Evolutionary conservation across 1,140 invertebrate species (phyloP).

Genomic region (Brachionus sp.): DNA sequence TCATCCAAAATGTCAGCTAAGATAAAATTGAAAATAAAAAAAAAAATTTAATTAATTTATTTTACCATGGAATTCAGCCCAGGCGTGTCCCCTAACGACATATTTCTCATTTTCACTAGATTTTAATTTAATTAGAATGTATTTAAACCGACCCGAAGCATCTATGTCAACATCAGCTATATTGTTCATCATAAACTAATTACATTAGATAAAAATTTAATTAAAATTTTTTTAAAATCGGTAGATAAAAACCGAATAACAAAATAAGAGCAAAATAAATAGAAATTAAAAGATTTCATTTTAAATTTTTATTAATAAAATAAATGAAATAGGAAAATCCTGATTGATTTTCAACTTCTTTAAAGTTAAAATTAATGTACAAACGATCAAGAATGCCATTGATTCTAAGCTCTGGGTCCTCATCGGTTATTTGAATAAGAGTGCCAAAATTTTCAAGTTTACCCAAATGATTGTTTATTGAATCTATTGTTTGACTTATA

Average conservation of each 20-base stretch:
- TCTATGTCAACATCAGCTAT: constrained; percentile 25
- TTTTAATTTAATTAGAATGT: constrained; percentile 46
- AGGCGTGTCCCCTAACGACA: constrained; percentile 72
- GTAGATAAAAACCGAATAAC: background rate
- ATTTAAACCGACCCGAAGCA: constrained; percentile 13
- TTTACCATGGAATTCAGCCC: constrained; percentile 70
- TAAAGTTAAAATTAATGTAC: constrained; percentile 3
- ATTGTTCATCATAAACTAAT: background rate
- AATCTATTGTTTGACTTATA: background rate
- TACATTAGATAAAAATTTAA: background rate
- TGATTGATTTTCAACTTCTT: constrained; percentile 23
- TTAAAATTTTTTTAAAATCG: background rate
- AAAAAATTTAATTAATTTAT: constrained; percentile 5
- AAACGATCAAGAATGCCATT: background rate
- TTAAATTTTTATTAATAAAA: constrained; percentile 35
- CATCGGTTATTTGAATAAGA: constrained; percentile 52
- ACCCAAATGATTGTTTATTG: constrained; percentile 48
- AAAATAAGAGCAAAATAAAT: background rate
- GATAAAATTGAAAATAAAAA: background rate
- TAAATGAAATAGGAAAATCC: background rate
- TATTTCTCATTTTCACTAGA: constrained; percentile 62
- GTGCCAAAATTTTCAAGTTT: constrained; percentile 47
- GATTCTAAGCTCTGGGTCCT: constrained; percentile 51
- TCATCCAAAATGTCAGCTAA: constrained; percentile 70
- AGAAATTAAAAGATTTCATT: background rate